phyloP scores from a whole-genome alignment of 2,797 vertebrate genomes.

The Melopsittacus undulatus region DNA sequence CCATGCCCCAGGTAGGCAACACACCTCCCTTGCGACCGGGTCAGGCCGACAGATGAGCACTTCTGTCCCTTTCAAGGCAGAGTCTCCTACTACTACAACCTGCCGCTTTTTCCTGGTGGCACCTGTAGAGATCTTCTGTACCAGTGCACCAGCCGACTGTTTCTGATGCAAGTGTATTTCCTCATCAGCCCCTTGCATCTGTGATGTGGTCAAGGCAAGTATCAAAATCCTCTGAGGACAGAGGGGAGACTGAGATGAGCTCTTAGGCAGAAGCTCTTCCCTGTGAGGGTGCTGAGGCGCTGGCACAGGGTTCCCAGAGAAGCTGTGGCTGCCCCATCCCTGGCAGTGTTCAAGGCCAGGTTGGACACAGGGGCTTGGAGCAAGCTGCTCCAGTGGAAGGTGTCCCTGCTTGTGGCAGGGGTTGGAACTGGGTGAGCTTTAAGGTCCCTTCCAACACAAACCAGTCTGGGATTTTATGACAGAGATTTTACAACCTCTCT shows the following conservation, averaged over 20 bases:
- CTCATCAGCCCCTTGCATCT: too few relatives aligned
- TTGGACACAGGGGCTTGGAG: neutral
- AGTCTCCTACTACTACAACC: too few relatives aligned
- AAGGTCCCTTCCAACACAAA: neutral
- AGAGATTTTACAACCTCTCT: neutral
- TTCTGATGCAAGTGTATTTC: too few relatives aligned
- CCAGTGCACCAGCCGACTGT: too few relatives aligned
- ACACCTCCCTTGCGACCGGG: too few relatives aligned
- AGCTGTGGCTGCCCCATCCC: too few relatives aligned
- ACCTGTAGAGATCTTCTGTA: too few relatives aligned
- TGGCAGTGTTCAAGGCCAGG: too few relatives aligned
- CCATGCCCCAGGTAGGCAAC: too few relatives aligned
- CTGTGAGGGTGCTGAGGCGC: neutral
- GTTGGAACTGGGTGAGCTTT: neutral
- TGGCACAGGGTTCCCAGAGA: neutral
- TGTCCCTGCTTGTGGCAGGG: fast-evolving
- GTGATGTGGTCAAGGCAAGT: neutral
- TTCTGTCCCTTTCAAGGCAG: too few relatives aligned
- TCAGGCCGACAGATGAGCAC: too few relatives aligned
- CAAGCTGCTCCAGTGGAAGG: neutral
- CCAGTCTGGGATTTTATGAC: neutral
- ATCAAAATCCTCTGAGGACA: neutral
- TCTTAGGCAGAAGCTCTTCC: neutral
- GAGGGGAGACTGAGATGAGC: neutral
- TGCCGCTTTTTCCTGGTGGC: too few relatives aligned